These are phyloP conservation scores for Sturmia bella DNA, from an alignment of 2,888 invertebrate genomes.

Conservation along the genomic window DNA sequence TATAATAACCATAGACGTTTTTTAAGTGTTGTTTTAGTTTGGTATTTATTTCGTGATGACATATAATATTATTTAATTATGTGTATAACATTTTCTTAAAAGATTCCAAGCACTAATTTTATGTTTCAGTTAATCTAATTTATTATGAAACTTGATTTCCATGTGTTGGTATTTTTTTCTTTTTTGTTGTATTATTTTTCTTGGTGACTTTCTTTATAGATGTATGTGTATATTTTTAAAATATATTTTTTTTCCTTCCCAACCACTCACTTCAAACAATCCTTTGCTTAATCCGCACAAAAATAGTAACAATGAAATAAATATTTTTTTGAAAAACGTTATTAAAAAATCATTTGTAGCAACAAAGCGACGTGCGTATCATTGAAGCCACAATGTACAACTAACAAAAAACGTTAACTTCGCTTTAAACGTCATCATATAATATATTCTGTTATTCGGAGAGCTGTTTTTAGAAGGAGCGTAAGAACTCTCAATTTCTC, in stretches of 20 bases:
- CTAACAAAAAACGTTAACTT: slow-evolving; percentile 66
- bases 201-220: too few species aligned
- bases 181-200: not conserved
- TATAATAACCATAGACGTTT: not conserved
- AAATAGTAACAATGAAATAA: slow-evolving; percentile 28
- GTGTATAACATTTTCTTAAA: too few species aligned
- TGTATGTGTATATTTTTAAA: too few species aligned
- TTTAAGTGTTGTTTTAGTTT: not conserved
- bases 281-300: slow-evolving; percentile 25
- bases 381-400: slow-evolving; percentile 65
- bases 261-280: slow-evolving; percentile 25
- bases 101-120: too few species aligned
- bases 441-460: not conserved
- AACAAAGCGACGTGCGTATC: slow-evolving; percentile 63
- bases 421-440: slow-evolving; percentile 55
- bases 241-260: not conserved
- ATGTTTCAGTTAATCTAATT: too few species aligned
- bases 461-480: not conserved
- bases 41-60: too few species aligned
- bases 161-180: too few species aligned
- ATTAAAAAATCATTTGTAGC: slow-evolving; percentile 38
- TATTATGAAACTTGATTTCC: too few species aligned
- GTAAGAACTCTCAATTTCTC: too few species aligned
- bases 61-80: slow-evolving; percentile 3
- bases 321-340: slow-evolving; percentile 45